Percentiles rank a stretch among this genome's conserved stretches.
phyloP scores from a whole-genome alignment of 2,888 invertebrate genomes.

The Parapristionchus giblindavisi region DNA sequence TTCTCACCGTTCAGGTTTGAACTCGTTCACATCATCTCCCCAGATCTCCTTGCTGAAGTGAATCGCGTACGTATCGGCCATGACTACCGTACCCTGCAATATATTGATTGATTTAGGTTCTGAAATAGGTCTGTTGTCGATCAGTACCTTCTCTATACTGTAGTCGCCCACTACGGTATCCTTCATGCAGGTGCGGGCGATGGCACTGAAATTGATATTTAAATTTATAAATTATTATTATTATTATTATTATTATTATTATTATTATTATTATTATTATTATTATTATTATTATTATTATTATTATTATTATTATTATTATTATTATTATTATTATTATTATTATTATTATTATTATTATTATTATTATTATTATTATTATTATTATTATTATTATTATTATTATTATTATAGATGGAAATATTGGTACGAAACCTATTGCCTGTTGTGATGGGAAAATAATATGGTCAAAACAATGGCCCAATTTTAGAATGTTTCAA shows the following conservation, averaged over 20 bases:
- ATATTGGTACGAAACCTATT: too few relatives aligned
- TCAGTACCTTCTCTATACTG: slow-evolving; percentile 50
- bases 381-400: too few relatives aligned
- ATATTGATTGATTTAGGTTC: background rate
- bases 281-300: too few relatives aligned
- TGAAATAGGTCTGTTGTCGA: background rate
- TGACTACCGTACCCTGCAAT: slow-evolving; percentile 50
- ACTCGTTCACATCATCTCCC: slow-evolving; percentile 63
- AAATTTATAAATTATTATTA: background rate
- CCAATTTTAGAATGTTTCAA: too few relatives aligned
- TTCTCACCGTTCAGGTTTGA: slow-evolving; percentile 61
- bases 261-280: too few relatives aligned
- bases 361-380: too few relatives aligned
- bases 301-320: too few relatives aligned
- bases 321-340: too few relatives aligned
- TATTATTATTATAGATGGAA: too few relatives aligned
- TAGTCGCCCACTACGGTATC: slow-evolving; percentile 13
- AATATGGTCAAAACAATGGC: too few relatives aligned
- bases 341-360: too few relatives aligned
- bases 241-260: background rate
- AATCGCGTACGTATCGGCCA: slow-evolving; percentile 58
- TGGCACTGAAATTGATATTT: background rate
- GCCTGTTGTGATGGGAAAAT: too few relatives aligned
- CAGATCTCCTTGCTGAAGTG: slow-evolving; percentile 61
- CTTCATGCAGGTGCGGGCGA: slow-evolving; percentile 23